Base-by-base conservation (phyloP, 2,888 invertebrate species). In the Yponomeuta evonymella region DNA sequence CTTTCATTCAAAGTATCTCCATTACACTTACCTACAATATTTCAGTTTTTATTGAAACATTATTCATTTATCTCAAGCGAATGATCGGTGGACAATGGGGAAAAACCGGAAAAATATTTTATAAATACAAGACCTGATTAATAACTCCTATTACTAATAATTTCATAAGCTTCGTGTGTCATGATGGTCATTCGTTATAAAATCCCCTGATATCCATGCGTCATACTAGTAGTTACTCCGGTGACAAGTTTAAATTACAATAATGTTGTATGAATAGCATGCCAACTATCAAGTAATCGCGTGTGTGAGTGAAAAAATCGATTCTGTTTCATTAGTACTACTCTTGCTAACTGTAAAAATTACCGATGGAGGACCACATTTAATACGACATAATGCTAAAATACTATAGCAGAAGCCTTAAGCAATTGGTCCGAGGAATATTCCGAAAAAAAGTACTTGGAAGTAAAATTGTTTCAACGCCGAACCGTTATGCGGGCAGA, bases 401-500 rank as follows among this genome's bases (percentile, higher is more conserved):
- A 58, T 58, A 58, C 51, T 58, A 58, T 58, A 58, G 15, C 51
- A 58, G 51, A 58, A 15, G 51, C 51, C 51, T 1, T 4, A 58
- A 15, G 51, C 51, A 58, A 58, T 58, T 58, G 51, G 15, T 15
- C 51, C 51, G 15, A 58, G 51, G 51, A 58, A 58, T 58, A 58
- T 58, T 58, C 51, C 6, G 51, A 58, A 58, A 15, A 58, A 15
- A 58, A 58, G 51, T 58, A 58, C 51, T 58, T 15, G 15, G 15
- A 15, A 12, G 15, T 1, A 4, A 64, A 29, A 64, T 64, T 64
- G 64, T 64, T 64, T 64, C 64, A 10, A 23, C 23, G 23, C 68
- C 23, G n/a, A 48, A 48, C 23, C 51, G 48, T 48, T 68, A 58
- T 68, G 29, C 68, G 23, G 68, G 11, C 48, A 48, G 68, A 48